A percentile compares a stretch with the other conserved stretches of the same genome.
These are phyloP conservation scores for Orgyia antiqua DNA, from an alignment of 2,888 invertebrate species.

Conservation along the genomic window DNA sequence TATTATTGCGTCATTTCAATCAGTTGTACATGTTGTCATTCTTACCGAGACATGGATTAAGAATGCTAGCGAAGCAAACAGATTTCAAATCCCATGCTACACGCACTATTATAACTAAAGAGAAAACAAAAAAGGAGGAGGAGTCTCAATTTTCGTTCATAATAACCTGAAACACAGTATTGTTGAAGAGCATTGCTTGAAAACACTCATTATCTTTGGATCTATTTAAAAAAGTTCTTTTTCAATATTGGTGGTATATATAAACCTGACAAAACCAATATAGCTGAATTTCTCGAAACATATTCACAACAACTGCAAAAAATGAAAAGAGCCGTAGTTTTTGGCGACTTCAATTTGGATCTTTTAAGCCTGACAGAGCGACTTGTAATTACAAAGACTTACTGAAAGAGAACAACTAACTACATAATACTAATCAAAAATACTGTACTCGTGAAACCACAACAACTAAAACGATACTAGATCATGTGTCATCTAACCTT, in stretches of 20 bases:
- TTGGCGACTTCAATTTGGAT: no score
- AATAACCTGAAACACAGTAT: neutral
- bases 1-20: neutral
- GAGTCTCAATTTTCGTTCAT: conserved; percentile 29
- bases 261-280: neutral
- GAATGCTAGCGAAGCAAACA: neutral
- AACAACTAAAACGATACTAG: neutral
- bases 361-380: neutral
- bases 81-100: neutral
- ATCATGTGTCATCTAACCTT: conserved; percentile 1
- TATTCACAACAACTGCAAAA: neutral
- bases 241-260: neutral
- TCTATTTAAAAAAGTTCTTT: neutral
- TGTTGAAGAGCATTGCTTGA: neutral
- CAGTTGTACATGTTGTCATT: neutral
- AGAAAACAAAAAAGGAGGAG: conserved; percentile 83
- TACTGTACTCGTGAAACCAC: conserved; percentile 1
- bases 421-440: neutral
- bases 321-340: neutral
- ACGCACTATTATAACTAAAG: conserved; percentile 80
- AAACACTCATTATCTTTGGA: neutral
- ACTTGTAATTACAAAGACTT: conserved; percentile 80
- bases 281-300: no score
- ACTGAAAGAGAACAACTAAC: conserved; percentile 60
- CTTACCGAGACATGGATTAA: neutral